Evolutionary conservation across 2,797 vertebrate genomes (phyloP), one percentile per base, ranked within the genome.

Genomic region (Furcifer pardalis): DNA sequence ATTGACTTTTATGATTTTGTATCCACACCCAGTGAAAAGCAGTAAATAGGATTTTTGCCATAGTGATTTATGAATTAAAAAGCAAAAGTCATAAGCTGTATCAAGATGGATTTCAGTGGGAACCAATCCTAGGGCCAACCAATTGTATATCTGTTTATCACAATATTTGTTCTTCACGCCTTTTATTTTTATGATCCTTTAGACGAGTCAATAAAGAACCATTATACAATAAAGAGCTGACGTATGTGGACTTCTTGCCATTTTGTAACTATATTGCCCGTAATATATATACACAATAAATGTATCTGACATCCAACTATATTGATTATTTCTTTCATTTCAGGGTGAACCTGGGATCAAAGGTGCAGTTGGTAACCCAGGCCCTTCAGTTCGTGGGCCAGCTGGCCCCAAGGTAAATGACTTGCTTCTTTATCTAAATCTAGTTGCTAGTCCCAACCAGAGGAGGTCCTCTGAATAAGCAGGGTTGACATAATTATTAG

Each of bases 321-420:
- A 21, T 12, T 84, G 27, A 19, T 30, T 27, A 21, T 81, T 7
- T 62, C 3, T 13, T 84, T 91, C 91, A 81, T 62, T 89, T 91
- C 72, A 98, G 98, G 97, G 98, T 85, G 96, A 97, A 42, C 95
- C 85, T 0, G 97, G 98, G 75, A 90, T 80, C 63, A 87, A 84
- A 59, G 98, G 98, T 44, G 89, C 60, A 40, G 91, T 94, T 78
- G 98, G 97, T 83, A 30, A 81, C 7, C 42, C 91, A 77, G 98
- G 97, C 88, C 87, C 94, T 77, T 94, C 96, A 32, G 88, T 97
- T 40, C 89, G 74, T 82, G 98, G 97, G 3, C 89, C 96, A 82
- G 91, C 95, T 79, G 98, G 98, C 68, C 89, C 95, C 82, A 98
- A 98, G 95, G 98, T 98, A 90, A 88, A 79, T 75, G n/a, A 7